phyloP scores from a whole-genome alignment of 2,888 invertebrate species.

The Celastrina argiolus region DNA sequence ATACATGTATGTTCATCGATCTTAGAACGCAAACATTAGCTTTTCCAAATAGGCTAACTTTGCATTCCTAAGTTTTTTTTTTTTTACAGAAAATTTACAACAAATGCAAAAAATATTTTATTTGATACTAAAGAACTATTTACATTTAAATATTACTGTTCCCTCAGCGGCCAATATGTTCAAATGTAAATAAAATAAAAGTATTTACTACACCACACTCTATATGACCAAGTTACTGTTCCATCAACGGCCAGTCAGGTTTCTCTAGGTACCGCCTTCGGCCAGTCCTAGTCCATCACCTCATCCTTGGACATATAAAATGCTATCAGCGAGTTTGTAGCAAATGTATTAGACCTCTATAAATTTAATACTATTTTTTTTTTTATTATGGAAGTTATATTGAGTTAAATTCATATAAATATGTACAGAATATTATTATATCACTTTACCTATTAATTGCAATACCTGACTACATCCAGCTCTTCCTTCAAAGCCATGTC shows the following conservation, averaged over 20 bases:
- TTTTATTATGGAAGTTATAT: neutral
- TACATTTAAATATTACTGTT: neutral
- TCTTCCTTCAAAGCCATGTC: constrained; percentile 3
- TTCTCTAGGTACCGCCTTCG: neutral
- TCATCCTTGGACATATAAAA: neutral
- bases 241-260: neutral
- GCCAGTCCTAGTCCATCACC: constrained; percentile 4
- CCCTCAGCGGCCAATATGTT: neutral
- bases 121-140: neutral
- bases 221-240: neutral
- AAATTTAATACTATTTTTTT: neutral
- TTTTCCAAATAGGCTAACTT: neutral
- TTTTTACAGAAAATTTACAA: no score
- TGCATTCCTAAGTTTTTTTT: neutral
- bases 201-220: neutral
- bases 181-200: neutral
- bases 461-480: constrained; percentile 15
- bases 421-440: neutral
- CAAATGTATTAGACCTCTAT: neutral
- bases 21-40: neutral
- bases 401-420: neutral
- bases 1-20: neutral
- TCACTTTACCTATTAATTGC: neutral
- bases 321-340: neutral
- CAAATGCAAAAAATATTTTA: no score